Base-by-base conservation (phyloP, 23 tunicate species). In the Trididemnum miniatum region DNA sequence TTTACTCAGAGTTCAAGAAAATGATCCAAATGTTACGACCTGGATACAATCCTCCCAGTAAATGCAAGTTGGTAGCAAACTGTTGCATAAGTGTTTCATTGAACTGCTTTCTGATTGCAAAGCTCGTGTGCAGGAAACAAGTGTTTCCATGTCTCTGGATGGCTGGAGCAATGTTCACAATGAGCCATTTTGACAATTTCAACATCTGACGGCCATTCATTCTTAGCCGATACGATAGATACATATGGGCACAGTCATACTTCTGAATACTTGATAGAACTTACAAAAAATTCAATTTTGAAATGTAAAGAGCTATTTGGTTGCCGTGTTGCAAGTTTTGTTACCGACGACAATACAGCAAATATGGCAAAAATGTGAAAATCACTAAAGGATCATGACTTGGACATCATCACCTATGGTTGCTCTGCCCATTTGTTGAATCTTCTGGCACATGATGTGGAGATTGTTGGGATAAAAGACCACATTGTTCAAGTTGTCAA, bases 401-500 rank as follows among this genome's bases (percentile, higher is more conserved):
- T 63, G 28, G n/a, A 63, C n/a, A 26, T 63, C n/a, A n/a, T 63
- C 69, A 63, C 25, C n/a, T 63, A 63, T 63, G 25, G 25, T 15
- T 63, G 69, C 69, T 63, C 69, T 63, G 69, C 69, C n/a, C 69
- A 63, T 18, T n/a, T 63, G 69, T n/a, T 63, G n/a, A 63, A 63
- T 63, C 69, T 63, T 63, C 69, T 15, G 25, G 69, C 69, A n/a
- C 69, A n/a, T 63, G 69, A 24, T 63, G 25, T 63, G 25, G 69
- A n/a, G n/a, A n/a, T n/a, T n/a, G n/a, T n/a, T n/a, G n/a, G n/a
- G n/a, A n/a, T n/a, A n/a, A n/a, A n/a, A n/a, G n/a, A n/a, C n/a
- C n/a, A n/a, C n/a, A n/a, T n/a, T n/a, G n/a, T n/a, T n/a, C n/a
- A n/a, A n/a, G n/a, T n/a, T n/a, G n/a, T n/a, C n/a, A n/a, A n/a